phyloP scores from a whole-genome alignment of 2,888 invertebrate genomes.

The Loripinus fragilis region DNA sequence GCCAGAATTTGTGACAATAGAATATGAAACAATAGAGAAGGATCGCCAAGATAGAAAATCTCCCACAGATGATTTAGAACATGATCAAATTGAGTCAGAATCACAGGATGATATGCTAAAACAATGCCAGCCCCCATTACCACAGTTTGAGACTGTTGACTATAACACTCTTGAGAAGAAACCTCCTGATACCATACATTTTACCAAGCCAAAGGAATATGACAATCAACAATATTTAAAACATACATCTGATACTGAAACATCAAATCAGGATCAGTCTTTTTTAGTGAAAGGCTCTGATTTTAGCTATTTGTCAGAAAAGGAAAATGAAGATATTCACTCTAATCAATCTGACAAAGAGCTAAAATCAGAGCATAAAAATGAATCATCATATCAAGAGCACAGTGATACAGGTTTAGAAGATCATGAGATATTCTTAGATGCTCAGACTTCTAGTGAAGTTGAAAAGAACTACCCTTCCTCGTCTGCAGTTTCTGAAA shows the following conservation, averaged over 20 bases:
- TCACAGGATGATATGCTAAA: background rate
- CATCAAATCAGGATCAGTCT: constrained; percentile 21
- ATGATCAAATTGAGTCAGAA: background rate
- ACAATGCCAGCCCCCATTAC: background rate
- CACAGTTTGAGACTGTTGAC: background rate
- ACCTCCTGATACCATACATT: background rate
- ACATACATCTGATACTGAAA: constrained; percentile 15
- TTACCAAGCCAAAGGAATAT: too few relatives aligned
- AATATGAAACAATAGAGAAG: background rate
- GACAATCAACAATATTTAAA: background rate
- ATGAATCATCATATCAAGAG: background rate
- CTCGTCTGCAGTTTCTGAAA: background rate
- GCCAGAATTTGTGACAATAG: background rate
- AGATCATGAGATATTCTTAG: constrained; percentile 1
- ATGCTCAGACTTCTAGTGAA: background rate
- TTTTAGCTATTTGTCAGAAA: constrained; percentile 56
- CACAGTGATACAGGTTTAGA: background rate
- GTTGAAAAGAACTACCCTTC: background rate
- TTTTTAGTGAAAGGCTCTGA: constrained; percentile 64
- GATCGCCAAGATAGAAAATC: background rate
- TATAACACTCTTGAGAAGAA: background rate
- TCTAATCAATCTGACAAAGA: constrained; percentile 45
- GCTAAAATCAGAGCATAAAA: constrained; percentile 50
- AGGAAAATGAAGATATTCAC: constrained; percentile 27
- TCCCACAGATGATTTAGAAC: background rate